Evolutionary conservation across 2,888 invertebrate species (phyloP), one percentile per base, ranked within the genome.

Genomic region (Philhelius pedissequus): DNA sequence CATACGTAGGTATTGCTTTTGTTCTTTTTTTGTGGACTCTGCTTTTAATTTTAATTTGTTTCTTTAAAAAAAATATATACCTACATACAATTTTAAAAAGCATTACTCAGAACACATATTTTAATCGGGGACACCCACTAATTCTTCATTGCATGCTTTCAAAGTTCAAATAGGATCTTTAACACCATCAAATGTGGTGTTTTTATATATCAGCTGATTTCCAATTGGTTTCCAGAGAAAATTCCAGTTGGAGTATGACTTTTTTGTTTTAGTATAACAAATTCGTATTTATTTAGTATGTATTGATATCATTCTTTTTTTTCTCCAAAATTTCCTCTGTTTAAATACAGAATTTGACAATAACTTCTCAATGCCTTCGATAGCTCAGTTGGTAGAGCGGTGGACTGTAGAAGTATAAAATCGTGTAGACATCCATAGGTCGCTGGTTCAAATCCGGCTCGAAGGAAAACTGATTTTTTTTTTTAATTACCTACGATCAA

Each of bases 301-400:
- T n/a, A n/a, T n/a, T n/a, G n/a, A n/a, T n/a, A n/a, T n/a, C n/a
- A n/a, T n/a, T n/a, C 2, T 38, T 38, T 30, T 32, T 32, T 32
- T 2, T 7, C 9, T 32, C 0, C 35, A 35, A 35, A 35, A 35
- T 35, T 3, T 13, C 11, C 27, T 30, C 25, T 32, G 25, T 38
- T 60, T 2, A 73, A 50, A 7, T 73, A n/a, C 0, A 5, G 3
- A 0, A 3, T 69, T 73, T 27, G 73, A 22, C 78, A 35, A 0
- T 0, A 0, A 1, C 0, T 2, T 1, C 1, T 1, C 1, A 64
- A 25, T 35, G 1, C 83, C 83, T 84, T 84, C 83, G 83, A 84
- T 84, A 84, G 83, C 83, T 84, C 83, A 84, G 83, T 84, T 84
- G 83, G 83, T 84, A 84, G 83, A 84, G 83, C 83, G 83, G 83